These are phyloP conservation scores for Hemistola chrysoprasaria DNA, from an alignment of 2,888 invertebrate genomes.

Conservation along the genomic window DNA sequence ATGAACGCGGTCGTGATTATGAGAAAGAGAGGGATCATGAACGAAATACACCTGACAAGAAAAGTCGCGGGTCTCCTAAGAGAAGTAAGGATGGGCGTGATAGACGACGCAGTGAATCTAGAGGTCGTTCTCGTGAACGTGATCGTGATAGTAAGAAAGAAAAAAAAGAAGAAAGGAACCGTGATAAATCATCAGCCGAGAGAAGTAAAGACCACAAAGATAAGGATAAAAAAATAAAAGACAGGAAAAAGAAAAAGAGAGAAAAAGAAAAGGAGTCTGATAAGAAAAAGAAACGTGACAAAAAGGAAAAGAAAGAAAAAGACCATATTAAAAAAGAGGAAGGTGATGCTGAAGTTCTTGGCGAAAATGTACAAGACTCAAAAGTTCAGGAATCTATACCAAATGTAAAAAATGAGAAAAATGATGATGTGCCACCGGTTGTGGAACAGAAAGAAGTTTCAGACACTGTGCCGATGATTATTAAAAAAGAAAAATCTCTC, in stretches of 20 bases:
- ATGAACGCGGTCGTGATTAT: constrained; percentile 61
- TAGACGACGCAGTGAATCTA: constrained; percentile 71
- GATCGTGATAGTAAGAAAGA: constrained; percentile 79
- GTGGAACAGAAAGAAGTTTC: constrained; percentile 28
- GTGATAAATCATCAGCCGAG: constrained; percentile 69
- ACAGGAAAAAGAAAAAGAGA: constrained; percentile 78
- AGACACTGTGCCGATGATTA: constrained; percentile 28
- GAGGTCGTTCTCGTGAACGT: constrained; percentile 73
- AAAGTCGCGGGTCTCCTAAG: constrained; percentile 63
- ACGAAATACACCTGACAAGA: constrained; percentile 65
- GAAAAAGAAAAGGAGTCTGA: constrained; percentile 77
- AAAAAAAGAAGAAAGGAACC: constrained; percentile 74
- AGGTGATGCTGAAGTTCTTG: constrained; percentile 35
- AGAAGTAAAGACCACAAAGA: constrained; percentile 80
- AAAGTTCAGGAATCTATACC: constrained; percentile 27
- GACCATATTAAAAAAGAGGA: constrained; percentile 65
- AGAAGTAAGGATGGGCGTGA: constrained; percentile 62
- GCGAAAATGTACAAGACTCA: constrained; percentile 27
- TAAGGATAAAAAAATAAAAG: constrained; percentile 78
- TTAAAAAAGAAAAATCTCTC: constrained; percentile 30
- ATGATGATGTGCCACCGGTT: background rate
- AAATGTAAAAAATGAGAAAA: constrained; percentile 18
- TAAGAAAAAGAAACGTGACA: constrained; percentile 76
- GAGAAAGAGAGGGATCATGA: constrained; percentile 74
- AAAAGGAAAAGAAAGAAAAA: constrained; percentile 77